Evolutionary conservation across 2,113 vertebrate species (phyloP), one percentile per base, ranked within the genome.

Genomic region (Patagioenas fasciata): DNA sequence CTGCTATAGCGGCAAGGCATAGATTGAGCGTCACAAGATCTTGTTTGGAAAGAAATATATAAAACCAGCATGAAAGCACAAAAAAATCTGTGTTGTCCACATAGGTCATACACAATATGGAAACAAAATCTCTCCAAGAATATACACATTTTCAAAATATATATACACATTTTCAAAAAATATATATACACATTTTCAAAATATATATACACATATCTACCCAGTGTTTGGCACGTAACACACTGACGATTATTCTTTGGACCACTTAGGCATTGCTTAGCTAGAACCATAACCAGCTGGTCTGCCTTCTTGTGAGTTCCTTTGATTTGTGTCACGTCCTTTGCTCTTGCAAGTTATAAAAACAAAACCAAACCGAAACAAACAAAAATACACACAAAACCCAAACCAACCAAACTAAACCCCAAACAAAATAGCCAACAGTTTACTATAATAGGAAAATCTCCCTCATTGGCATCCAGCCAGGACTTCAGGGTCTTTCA

Each of bases 1-100:
- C 18, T 71, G 42, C 24, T 80, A 2, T 88, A 79, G 78, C 66
- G 53, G 31, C 61, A 90, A 81, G 32, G 3, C 29, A 10, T 53
- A 29, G 12, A 5, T 16, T 87, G 67, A 23, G 44, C 50, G 29
- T 51, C 0, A 2, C 0, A 2, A n/a, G 36, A 48, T 26, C 42
- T 34, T 71, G 2, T 28, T 80, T 85, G 14, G 8, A 85, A 75
- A 83, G 15, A 72, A 71, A 47, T 40, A 36, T 4, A 14, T 34
- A 42, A 80, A 85, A 64, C 2, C 18, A 53, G 32, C 13, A 36
- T 6, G 10, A n/a, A 88, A 48, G 47, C 40, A 50, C 48, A 48
- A 88, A 57, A 57, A 51, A 58, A 71, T 54, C 51, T 71, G 11
- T 38, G n/a, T 47, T 18, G 8, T 47, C 18, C 44, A 47, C 26